Percentiles rank a stretch among this genome's conserved stretches.
phyloP scores from a whole-genome alignment of 2,888 invertebrate species.

The Spatulosminthurus flaviceps region DNA sequence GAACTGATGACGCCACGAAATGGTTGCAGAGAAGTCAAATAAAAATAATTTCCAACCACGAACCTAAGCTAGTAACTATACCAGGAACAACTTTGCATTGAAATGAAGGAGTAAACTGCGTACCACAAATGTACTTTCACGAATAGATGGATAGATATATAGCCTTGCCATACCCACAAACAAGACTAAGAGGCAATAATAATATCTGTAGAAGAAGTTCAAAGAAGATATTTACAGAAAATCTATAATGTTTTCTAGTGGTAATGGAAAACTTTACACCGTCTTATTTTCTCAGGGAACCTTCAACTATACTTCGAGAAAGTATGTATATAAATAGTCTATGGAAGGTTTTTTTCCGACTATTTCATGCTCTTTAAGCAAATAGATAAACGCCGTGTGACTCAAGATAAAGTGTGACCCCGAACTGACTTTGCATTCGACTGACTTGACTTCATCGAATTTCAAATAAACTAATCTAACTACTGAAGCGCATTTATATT shows the following conservation, averaged over 20 bases:
- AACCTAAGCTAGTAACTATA: too few relatives aligned
- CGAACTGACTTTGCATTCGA: neutral
- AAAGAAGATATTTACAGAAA: neutral
- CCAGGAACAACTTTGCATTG: neutral
- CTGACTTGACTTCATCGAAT: neutral
- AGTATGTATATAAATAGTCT: neutral
- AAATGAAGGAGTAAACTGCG: conserved; percentile 2
- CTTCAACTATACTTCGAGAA: neutral
- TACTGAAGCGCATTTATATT: neutral
- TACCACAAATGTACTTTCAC: neutral
- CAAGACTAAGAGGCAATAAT: neutral
- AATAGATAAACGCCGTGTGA: neutral
- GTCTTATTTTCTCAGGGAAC: neutral
- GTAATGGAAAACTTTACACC: neutral
- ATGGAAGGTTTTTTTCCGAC: neutral
- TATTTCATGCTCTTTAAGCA: neutral
- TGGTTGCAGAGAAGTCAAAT: neutral
- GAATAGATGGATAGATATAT: neutral
- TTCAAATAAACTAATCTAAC: neutral
- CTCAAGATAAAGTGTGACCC: conserved; percentile 12
- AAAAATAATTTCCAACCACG: conserved; percentile 4
- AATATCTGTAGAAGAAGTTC: neutral
- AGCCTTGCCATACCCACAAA: neutral
- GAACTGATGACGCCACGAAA: neutral
- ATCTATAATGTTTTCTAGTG: neutral